Percentiles rank a stretch among this genome's conserved stretches.
These are phyloP conservation scores for Drosophila antonietae DNA, from an alignment of 2,888 invertebrate species.

Conservation along the genomic window DNA sequence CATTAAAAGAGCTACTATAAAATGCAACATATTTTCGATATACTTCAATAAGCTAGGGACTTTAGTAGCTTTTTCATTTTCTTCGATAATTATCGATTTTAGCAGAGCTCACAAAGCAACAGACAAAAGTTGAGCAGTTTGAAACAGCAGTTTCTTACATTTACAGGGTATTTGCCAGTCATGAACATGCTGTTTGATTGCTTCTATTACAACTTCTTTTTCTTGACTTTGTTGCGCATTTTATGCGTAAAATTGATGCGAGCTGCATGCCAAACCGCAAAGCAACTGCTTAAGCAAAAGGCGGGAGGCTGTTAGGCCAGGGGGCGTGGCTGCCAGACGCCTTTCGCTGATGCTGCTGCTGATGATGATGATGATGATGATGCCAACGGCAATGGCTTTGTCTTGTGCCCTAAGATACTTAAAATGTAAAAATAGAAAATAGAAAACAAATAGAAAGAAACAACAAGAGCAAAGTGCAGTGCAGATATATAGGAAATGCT, in stretches of 20 bases:
- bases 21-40: too few relatives aligned
- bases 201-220: neutral
- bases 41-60: too few relatives aligned
- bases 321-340: conserved; percentile 10
- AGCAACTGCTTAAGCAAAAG: conserved; percentile 12
- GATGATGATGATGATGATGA: conserved; percentile 11
- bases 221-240: conserved; percentile 47
- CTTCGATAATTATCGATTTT: neutral
- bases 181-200: neutral
- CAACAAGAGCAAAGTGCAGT: conserved; percentile 4
- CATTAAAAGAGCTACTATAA: too few relatives aligned
- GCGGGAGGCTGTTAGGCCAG: neutral
- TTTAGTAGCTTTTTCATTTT: neutral
- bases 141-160: neutral
- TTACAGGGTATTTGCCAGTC: neutral
- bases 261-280: conserved; percentile 50
- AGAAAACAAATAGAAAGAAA: conserved; percentile 31
- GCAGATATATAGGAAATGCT: neutral
- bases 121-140: neutral
- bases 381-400: conserved; percentile 60
- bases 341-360: conserved; percentile 13
- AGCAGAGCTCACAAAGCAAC: neutral
- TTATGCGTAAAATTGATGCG: conserved; percentile 61
- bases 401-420: conserved; percentile 38
- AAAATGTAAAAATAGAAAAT: conserved; percentile 35